Base-by-base conservation (phyloP, 2,113 vertebrate species). In the Seriola aureovittata region DNA sequence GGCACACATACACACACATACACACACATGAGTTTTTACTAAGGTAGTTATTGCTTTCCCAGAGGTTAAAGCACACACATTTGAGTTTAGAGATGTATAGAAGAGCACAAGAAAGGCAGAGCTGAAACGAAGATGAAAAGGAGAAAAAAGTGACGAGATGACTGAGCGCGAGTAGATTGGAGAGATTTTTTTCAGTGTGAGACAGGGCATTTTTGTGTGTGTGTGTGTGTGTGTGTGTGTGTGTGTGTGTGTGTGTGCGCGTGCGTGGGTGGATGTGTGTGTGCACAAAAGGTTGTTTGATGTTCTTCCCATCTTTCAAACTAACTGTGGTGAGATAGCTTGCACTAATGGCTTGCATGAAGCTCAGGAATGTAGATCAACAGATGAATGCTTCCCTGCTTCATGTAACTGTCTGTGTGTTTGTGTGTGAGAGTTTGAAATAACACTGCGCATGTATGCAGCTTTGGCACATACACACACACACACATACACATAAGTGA, bases 351-450 rank as follows among this genome's bases (percentile, higher is more conserved):
- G 88, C 60, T 87, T 75, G 73, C 76, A 85, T 82, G 75, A 82
- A 90, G 73, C 80, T 80, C 78, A 83, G 88, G 89, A 93, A 93
- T 94, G 86, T 72, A 93, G 87, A 90, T 92, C 86, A 90, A 80
- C 80, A 85, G 89, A 93, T 92, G 75, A 85, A 83, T 73, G 55
- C 72, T n/a, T 80, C 62, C 40, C 36, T 14, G 71, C 70, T 68
- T 46, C 77, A 75, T 80, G 75, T 80, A 79, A 75, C 67, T 74
- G 50, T 80, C 23, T 82, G 46, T 69, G 44, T 75, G 50, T 66
- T 52, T 48, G 19, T 68, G 36, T 58, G 52, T 75, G 42, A 44
- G 75, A 5, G 44, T 44, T 54, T 71, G 71, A 76, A 76, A 63
- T 68, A n/a, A 71, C 19, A 52, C 25, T 52, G 50, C 66, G 36